A percentile compares a stretch with the other conserved stretches of the same genome.
Evolutionary conservation across 2,888 invertebrate species (phyloP).

Genomic region (Xylocampa areola): DNA sequence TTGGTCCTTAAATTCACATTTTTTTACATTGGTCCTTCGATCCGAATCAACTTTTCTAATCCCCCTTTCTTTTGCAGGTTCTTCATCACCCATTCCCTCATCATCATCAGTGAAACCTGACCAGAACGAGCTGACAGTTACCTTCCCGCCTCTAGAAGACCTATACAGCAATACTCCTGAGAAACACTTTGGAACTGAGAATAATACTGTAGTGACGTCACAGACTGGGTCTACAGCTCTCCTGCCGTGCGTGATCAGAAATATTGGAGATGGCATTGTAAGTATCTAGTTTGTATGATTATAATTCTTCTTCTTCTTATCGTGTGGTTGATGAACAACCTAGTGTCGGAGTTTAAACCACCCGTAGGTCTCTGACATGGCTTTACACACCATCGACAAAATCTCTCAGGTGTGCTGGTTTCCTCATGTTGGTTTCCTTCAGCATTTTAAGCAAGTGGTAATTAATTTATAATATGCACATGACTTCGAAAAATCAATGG

Average conservation of each 20-base stretch:
- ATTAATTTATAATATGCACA: no score
- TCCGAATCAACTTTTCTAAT: not conserved
- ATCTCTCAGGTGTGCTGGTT: no score
- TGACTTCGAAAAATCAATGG: no score
- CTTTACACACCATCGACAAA: no score
- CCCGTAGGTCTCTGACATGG: no score
- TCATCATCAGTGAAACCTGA: constrained; percentile 74
- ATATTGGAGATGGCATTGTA: constrained; percentile 96
- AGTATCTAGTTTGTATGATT: constrained; percentile 87
- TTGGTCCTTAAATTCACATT: no score
- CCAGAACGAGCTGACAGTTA: constrained; percentile 83
- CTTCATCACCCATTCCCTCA: constrained; percentile 62
- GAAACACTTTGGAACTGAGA: constrained; percentile 95
- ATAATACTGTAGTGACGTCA: constrained; percentile 94
- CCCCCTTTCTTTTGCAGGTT: constrained; percentile 62
- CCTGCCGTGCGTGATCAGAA: constrained; percentile 95
- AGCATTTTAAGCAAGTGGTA: no score
- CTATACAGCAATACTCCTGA: constrained; percentile 89
- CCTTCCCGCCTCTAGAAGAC: constrained; percentile 84
- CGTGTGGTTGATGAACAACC: no score
- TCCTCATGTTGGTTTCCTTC: no score
- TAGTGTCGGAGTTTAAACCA: no score
- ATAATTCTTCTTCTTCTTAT: no score
- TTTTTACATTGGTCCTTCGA: no score
- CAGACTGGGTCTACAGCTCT: constrained; percentile 96